Evolutionary conservation across 2,888 invertebrate genomes (phyloP).

Genomic region (Orgyia antiqua): DNA sequence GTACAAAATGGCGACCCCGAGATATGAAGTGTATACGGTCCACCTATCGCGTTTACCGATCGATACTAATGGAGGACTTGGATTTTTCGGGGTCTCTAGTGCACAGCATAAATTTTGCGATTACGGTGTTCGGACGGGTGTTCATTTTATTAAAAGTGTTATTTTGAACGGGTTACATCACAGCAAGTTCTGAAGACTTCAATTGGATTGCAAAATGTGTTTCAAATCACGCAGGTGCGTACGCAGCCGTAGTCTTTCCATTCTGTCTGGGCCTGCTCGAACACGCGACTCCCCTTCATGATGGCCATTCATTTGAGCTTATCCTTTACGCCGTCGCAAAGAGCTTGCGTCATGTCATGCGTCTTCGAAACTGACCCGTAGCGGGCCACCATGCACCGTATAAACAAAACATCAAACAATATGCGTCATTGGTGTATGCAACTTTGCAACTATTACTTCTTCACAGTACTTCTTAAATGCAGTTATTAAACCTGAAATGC

Average conservation of each 20-base stretch:
- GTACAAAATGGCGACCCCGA: slow-evolving; percentile 82
- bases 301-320: slow-evolving; percentile 77
- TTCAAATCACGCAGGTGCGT: slow-evolving; percentile 93
- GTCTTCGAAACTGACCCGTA: slow-evolving; percentile 62
- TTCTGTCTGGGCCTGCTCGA: slow-evolving; percentile 94
- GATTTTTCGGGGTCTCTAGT: slow-evolving; percentile 68
- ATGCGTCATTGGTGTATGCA: slow-evolving; percentile 40
- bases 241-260: slow-evolving; percentile 94
- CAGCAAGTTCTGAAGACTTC: slow-evolving; percentile 59
- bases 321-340: slow-evolving; percentile 77
- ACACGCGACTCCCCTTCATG: slow-evolving; percentile 78
- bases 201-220: slow-evolving; percentile 70
- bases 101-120: slow-evolving; percentile 60
- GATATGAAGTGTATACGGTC: slow-evolving; percentile 70
- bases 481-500: not conserved
- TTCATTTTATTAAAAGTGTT: slow-evolving; percentile 69
- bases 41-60: slow-evolving; percentile 77
- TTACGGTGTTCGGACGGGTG: slow-evolving; percentile 61
- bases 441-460: slow-evolving; percentile 18
- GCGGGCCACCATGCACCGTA: slow-evolving; percentile 55
- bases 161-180: slow-evolving; percentile 73
- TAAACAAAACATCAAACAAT: slow-evolving; percentile 58
- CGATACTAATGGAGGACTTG: slow-evolving; percentile 80
- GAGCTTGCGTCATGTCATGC: slow-evolving; percentile 74
- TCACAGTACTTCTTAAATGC: too few relatives aligned